Conservation (phyloP, 2,888 invertebrate species). For the Sinhomidia bicolor region DNA sequence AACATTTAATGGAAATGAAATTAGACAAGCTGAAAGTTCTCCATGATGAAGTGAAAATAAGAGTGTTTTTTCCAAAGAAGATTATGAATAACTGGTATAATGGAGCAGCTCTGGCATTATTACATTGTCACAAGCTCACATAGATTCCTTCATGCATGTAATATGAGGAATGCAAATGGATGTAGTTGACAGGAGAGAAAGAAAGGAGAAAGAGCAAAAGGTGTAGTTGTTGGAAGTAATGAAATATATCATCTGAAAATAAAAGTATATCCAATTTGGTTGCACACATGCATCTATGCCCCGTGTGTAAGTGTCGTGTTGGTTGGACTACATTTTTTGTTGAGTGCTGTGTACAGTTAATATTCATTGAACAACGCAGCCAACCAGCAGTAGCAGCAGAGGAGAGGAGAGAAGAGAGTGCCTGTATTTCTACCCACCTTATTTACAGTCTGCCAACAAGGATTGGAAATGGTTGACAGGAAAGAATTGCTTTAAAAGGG, state of each 20-base stretch:
- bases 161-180: not conserved
- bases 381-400: no score
- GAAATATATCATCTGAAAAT: slow-evolving; percentile 24
- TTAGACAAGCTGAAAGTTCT: slow-evolving; percentile 17
- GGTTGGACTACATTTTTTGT: not conserved
- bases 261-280: slow-evolving; percentile 7
- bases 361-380: not conserved
- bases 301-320: no score
- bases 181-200: slow-evolving; percentile 7
- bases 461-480: slow-evolving; percentile 50
- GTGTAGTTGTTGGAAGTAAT: not conserved
- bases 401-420: no score
- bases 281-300: not conserved
- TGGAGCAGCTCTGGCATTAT: not conserved
- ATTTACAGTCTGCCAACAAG: not conserved
- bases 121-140: not conserved
- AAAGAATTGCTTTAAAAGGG: slow-evolving; percentile 55
- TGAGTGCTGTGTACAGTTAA: not conserved
- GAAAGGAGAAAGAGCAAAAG: not conserved
- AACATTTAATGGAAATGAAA: slow-evolving; percentile 1
- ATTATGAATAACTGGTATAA: slow-evolving; percentile 25
- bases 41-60: slow-evolving; percentile 14
- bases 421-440: not conserved
- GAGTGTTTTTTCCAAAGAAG: slow-evolving; percentile 20
- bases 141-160: not conserved